Conservation (phyloP, 2,888 invertebrate genomes). For the Chymomyza amoena region DNA sequence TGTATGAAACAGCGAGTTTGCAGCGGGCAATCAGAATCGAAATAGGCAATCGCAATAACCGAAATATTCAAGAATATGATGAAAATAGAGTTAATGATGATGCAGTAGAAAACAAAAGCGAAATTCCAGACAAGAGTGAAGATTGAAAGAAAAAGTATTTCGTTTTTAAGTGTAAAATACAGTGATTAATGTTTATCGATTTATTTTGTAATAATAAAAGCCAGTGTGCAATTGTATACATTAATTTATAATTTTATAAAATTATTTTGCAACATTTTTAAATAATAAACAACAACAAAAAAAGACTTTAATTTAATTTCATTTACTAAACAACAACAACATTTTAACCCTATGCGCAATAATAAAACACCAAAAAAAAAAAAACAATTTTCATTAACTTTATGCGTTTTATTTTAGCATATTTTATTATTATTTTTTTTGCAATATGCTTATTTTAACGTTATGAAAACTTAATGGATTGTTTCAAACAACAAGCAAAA, state of each 20-base stretch:
- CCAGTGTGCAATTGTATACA: not conserved
- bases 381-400: conserved; percentile 17
- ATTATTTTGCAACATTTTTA: not conserved
- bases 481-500: conserved; percentile 31
- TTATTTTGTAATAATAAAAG: not conserved
- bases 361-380: conserved; percentile 7
- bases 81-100: not conserved
- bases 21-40: conserved; percentile 54
- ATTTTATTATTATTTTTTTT: conserved; percentile 1
- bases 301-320: not conserved
- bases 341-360: not conserved
- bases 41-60: conserved; percentile 29
- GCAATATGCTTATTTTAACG: not conserved
- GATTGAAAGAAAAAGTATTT: conserved; percentile 57
- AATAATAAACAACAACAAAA: not conserved
- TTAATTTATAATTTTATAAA: not conserved
- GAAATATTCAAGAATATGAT: not conserved
- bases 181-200: conserved; percentile 3
- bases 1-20: conserved; percentile 61
- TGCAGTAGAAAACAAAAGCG: not conserved
- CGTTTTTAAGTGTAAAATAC: conserved; percentile 57
- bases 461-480: not conserved
- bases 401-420: conserved; percentile 15
- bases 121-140: not conserved
- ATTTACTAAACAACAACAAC: not conserved